phyloP scores from a whole-genome alignment of 2,888 invertebrate genomes.

The Leptinotarsa haldemani region DNA sequence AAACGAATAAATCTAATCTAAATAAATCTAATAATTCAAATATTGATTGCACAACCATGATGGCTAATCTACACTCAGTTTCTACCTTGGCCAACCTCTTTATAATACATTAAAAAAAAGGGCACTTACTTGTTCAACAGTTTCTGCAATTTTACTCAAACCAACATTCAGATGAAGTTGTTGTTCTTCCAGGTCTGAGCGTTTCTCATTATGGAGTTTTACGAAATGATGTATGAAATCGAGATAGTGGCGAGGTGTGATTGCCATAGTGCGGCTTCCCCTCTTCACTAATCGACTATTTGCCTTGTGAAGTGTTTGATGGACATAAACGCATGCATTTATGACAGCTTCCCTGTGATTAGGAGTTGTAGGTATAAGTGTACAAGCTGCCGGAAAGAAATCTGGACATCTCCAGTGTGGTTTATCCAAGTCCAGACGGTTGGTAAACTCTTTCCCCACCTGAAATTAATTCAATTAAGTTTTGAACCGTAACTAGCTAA shows the following conservation, averaged over 20 bases:
- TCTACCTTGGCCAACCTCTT: background rate
- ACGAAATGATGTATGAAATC: constrained; percentile 99
- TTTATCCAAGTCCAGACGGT: constrained; percentile 92
- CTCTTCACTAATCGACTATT: constrained; percentile 91
- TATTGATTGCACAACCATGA: too few species aligned
- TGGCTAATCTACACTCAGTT: too few species aligned
- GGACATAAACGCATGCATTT: constrained; percentile 98
- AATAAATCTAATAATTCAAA: too few species aligned
- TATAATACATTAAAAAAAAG: background rate
- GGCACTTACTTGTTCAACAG: constrained; percentile 83
- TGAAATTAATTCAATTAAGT: constrained; percentile 49
- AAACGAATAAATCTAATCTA: too few species aligned
- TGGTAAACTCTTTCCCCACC: constrained; percentile 96
- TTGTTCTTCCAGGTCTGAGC: constrained; percentile 98
- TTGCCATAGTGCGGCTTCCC: constrained; percentile 95
- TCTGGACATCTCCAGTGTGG: constrained; percentile 88
- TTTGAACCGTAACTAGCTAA: too few species aligned
- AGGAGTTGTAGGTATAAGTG: constrained; percentile 78
- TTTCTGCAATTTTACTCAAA: constrained; percentile 98
- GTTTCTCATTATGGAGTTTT: constrained; percentile 96
- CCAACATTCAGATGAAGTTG: constrained; percentile 99
- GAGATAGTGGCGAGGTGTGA: constrained; percentile 96
- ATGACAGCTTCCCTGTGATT: constrained; percentile 96
- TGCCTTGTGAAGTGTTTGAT: constrained; percentile 95
- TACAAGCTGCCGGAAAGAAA: constrained; percentile 90